Conservation (phyloP, 2,888 invertebrate species). For the Thymelicus acteon region DNA sequence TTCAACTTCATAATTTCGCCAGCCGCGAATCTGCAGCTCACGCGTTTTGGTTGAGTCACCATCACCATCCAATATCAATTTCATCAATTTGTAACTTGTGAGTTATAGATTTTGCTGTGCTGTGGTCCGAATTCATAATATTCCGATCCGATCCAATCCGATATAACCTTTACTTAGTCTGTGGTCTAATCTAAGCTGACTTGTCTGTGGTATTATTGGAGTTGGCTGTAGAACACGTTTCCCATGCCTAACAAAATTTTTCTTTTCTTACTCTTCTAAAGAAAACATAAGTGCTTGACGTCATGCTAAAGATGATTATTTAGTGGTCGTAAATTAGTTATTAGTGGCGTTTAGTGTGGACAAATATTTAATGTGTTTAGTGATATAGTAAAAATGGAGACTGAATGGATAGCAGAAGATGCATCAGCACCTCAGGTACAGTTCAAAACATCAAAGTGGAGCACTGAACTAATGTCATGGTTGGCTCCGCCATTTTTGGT, state of each 20-base stretch:
- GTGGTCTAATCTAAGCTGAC: neutral
- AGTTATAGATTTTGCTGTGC: no score
- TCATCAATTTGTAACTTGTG: no score
- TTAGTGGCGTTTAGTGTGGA: conserved; percentile 71
- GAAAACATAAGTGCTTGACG: conserved; percentile 71
- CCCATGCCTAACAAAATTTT: conserved; percentile 41
- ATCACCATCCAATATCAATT: no score
- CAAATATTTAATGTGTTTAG: conserved; percentile 79
- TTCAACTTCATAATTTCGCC: no score
- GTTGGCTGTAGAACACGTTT: conserved; percentile 44
- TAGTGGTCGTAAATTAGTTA: conserved; percentile 71
- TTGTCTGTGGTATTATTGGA: neutral
- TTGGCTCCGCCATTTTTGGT: conserved; percentile 79
- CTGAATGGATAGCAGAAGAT: conserved; percentile 95
- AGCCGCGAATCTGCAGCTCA: no score
- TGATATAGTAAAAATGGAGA: conserved; percentile 95
- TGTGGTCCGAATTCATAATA: neutral
- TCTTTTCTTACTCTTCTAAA: conserved; percentile 47
- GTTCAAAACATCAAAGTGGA: conserved; percentile 64
- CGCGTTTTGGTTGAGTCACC: no score
- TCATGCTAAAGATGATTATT: conserved; percentile 77
- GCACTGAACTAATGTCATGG: conserved; percentile 73
- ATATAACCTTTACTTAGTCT: neutral
- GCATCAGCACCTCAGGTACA: conserved; percentile 78
- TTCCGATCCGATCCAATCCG: no score